Conservation (phyloP, 2,888 invertebrate species). For the Sipha maydis region DNA sequence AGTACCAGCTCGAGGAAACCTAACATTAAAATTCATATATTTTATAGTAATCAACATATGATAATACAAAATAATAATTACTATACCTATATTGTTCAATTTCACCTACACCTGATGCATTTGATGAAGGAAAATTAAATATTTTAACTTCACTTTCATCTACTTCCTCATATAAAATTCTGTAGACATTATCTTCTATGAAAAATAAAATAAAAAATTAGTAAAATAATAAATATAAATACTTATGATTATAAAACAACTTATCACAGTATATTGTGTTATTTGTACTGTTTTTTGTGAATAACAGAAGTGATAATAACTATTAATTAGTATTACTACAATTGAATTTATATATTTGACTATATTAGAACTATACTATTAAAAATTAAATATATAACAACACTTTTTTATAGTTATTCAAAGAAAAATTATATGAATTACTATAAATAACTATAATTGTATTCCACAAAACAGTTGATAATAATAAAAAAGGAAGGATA, state of each 20-base stretch:
- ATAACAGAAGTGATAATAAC: no score
- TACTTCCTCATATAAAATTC: constrained; percentile 87
- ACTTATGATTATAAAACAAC: neutral
- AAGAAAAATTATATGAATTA: no score
- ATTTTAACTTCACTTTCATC: constrained; percentile 92
- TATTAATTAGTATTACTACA: no score
- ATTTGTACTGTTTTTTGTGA: constrained; percentile 32
- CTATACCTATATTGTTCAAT: constrained; percentile 76
- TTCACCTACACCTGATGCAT: constrained; percentile 76
- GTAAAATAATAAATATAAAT: neutral
- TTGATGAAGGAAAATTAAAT: constrained; percentile 86
- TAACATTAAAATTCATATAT: constrained; percentile 67
- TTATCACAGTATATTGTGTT: neutral
- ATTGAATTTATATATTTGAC: no score
- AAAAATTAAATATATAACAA: no score
- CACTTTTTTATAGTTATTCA: no score
- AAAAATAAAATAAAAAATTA: neutral
- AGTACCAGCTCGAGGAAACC: constrained; percentile 89
- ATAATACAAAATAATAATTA: neutral
- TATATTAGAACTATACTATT: no score
- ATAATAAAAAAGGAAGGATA: no score
- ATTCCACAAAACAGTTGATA: no score
- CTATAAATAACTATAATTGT: no score
- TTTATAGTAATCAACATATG: neutral
- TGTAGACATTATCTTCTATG: constrained; percentile 76